Evolutionary conservation across 2,113 vertebrate species (phyloP).

Genomic region (Campylomormyrus tamandua): DNA sequence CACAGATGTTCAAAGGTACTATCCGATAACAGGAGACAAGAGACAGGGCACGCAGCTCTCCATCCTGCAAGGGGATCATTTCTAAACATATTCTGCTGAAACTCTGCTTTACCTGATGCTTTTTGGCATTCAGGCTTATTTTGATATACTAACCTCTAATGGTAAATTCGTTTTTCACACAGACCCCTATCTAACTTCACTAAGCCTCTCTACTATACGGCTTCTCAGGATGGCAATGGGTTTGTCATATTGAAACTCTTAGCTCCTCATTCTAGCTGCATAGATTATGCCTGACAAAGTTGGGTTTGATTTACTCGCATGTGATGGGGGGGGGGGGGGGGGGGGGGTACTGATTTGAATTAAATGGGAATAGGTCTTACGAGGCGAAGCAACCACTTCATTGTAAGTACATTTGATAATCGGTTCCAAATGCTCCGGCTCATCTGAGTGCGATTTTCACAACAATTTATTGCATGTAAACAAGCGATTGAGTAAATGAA

Average conservation of each 20-base stretch:
- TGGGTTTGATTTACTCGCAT: constrained; percentile 45
- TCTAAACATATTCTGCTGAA: background rate
- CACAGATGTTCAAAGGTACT: background rate
- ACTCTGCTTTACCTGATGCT: background rate
- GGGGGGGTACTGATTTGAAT: constrained; percentile 44
- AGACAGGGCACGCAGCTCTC: background rate
- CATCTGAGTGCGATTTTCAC: constrained; percentile 50
- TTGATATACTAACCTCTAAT: background rate
- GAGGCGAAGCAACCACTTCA: constrained; percentile 44
- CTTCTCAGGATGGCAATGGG: constrained; percentile 24
- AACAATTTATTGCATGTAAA: constrained; percentile 51
- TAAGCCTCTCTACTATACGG: constrained; percentile 9
- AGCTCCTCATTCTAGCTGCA: constrained; percentile 27
- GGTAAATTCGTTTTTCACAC: background rate
- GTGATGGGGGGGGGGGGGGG: constrained; percentile 26
- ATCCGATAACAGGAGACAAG: background rate
- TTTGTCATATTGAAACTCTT: constrained; percentile 23
- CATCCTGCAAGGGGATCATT: background rate
- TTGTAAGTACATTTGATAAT: constrained; percentile 46
- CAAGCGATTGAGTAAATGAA: constrained; percentile 35
- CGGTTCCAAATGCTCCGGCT: constrained; percentile 47
- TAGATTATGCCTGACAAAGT: constrained; percentile 30
- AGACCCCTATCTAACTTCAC: background rate
- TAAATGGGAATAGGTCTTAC: constrained; percentile 44
- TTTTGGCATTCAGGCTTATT: background rate